Evolutionary conservation across 2,888 invertebrate species (phyloP), one percentile per base, ranked within the genome.

Genomic region (Drosophila mulleri): DNA sequence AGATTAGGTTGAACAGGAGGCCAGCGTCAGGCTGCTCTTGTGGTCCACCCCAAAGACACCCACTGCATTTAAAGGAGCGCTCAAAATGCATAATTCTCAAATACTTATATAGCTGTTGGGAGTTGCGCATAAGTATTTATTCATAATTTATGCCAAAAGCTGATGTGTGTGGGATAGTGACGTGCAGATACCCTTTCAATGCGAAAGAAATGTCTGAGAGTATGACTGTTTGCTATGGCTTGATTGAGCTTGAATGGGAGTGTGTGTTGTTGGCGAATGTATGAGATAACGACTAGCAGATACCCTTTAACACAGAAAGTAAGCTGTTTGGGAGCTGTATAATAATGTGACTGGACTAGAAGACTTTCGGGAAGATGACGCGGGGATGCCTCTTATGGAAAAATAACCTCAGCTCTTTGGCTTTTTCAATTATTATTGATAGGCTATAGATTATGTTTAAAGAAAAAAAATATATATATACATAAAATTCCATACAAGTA

Each of bases 51-150:
- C 53, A 45, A 56, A 44, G 48, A 53, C 53, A 48, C 45, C 59
- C 60, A 71, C 60, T 65, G 84, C 88, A 88, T 84, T 82, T 82
- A 68, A 69, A 74, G 80, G 66, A 72, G 80, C 75, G 66, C 67
- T 67, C 61, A 67, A 85, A 80, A 78, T 85, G 88, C 88, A 88
- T 83, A 75, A 85, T 73, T 80, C 62, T 45, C 53, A 65, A 53
- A 68, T 62, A 67, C 67, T 67, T 67, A 72, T 64, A 68, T 60
- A 69, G 59, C 70, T 74, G 69, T 42, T 62, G 45, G 42, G 70
- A 69, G 75, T 67, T 77, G 75, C 66, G 64, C 56, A 61, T 69
- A 74, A 61, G 60, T 75, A 70, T 75, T 75, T 77, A 70, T 75
- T 58, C 60, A 78, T 74, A 77, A 66, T 65, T 68, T 66, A 52